Evolutionary conservation across 2,888 invertebrate genomes (phyloP), one percentile per base, ranked within the genome.

Genomic region (Spilosoma lubricipeda): DNA sequence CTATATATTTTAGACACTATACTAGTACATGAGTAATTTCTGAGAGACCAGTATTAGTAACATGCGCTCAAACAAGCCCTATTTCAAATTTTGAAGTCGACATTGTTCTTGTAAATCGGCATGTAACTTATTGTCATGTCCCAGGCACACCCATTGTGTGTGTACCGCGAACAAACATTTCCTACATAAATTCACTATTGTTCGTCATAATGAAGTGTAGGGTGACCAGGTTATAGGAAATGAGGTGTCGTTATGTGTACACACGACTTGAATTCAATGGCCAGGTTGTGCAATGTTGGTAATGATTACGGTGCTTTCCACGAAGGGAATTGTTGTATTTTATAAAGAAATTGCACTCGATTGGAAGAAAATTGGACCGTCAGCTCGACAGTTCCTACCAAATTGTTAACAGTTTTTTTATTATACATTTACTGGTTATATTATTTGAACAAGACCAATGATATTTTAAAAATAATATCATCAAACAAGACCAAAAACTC

Each of bases 91-190:
- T 67, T 67, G 71, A 68, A 69, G 18, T 23, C 30, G 15, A 59
- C 59, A 81, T 79, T 85, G 75, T 83, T 81, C 76, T 73, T 64
- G 70, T 80, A 78, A 81, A 78, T 80, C 77, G 71, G 77, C 85
- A n/a, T 65, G 71, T 48, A 80, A 80, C 80, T 81, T 79, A 85
- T 84, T 82, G 81, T 83, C 74, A 74, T 78, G 80, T 86, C 85
- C 79, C 80, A 78, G 73, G 79, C 80, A 82, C 73, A 73, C 63
- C 84, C 82, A 89, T 88, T 88, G 88, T 88, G 78, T 76, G 71
- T 77, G 74, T 88, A 85, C 84, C 74, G 70, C 80, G 87, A 87
- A 87, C 74, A 73, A 83, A 81, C 81, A 82, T 82, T 88, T 87
- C 83, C 86, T 82, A 79, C 80, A 80, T 77, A 77, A 77, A 83